Evolutionary conservation across 2,797 vertebrate genomes (phyloP).

Genomic region (Syngnathus acus): DNA sequence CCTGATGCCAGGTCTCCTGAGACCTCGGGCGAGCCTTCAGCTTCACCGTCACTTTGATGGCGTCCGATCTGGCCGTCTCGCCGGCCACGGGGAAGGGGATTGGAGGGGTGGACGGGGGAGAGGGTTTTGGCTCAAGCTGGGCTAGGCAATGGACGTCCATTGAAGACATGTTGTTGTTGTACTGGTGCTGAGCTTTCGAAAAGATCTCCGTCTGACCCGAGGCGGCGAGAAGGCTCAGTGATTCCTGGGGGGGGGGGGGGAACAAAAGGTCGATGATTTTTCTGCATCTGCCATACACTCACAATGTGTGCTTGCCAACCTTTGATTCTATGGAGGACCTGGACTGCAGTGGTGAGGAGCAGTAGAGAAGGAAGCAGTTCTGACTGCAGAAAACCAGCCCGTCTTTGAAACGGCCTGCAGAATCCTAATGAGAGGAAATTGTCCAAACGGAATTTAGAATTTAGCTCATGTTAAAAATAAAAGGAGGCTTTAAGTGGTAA

Average conservation of each 20-base stretch:
- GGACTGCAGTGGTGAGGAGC: constrained; percentile 71
- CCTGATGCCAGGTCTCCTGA: constrained; percentile 73
- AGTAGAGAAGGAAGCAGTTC: constrained; percentile 92
- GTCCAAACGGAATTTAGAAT: background rate
- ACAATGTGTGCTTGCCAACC: constrained; percentile 62
- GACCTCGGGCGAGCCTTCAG: constrained; percentile 81
- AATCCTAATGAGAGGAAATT: constrained; percentile 48
- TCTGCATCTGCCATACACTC: background rate
- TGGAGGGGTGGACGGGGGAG: constrained; percentile 77
- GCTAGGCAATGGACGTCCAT: constrained; percentile 92
- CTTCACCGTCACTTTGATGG: constrained; percentile 91
- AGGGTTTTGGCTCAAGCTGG: constrained; percentile 81
- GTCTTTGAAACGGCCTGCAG: constrained; percentile 68
- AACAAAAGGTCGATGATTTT: background rate
- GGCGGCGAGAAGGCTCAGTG: constrained; percentile 64
- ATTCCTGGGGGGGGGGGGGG: constrained; percentile 63
- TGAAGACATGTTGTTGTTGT: constrained; percentile 92
- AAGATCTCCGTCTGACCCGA: constrained; percentile 72
- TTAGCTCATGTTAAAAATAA: constrained; percentile 9
- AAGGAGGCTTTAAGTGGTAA: constrained; percentile 3
- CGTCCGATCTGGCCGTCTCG: constrained; percentile 70
- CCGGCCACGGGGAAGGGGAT: constrained; percentile 71
- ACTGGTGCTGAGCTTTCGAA: constrained; percentile 83
- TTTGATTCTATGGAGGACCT: constrained; percentile 75
- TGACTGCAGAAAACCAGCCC: constrained; percentile 94